Base-by-base conservation (phyloP, 2,888 invertebrate genomes). In the Drosophila trichaetosa region DNA sequence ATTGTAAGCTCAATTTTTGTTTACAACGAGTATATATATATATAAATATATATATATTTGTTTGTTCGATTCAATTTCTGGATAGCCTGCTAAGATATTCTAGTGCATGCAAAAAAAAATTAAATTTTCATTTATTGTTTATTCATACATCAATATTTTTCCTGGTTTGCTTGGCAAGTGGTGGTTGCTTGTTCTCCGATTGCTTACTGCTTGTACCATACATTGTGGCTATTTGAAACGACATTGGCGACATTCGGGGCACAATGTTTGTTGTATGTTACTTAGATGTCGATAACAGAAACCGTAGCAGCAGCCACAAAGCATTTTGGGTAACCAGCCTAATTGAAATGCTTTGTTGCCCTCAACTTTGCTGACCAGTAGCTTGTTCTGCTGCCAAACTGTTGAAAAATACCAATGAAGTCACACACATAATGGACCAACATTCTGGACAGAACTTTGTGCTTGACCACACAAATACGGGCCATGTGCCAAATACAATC, bases 251-350 rank as follows among this genome's bases (percentile, higher is more conserved):
- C 4, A 56, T 68, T 67, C 38, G 16, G 24, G 34, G 7, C 11
- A n/a, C 53, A 16, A 48, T 70, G 72, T 53, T 63, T 46, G 65
- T 59, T 24, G 42, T 64, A 36, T 18, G 38, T 66, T 51, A 51
- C 73, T 64, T 76, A 34, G 67, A 58, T 74, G 76, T 74, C 76
- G 64, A 79, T 76, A 74, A 48, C 79, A 76, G 64, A 48, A 38
- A 33, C 40, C 8, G 40, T 33, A 38, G 13, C 34, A 42, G 21
- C 24, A 31, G 38, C 21, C 18, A 57, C 56, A 57, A 34, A 51
- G 34, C 46, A 57, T 53, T 42, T 29, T 51, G 49, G 46, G 54
- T 27, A 21, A 31, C 51, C 56, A 54, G 46, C 52, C 42, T 40
- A 40, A 38, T 58, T 62, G 42, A 65, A 65, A 79, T 75, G 76